phyloP scores from a whole-genome alignment of 2,888 invertebrate genomes.

The Listrodromus nycthemerus region DNA sequence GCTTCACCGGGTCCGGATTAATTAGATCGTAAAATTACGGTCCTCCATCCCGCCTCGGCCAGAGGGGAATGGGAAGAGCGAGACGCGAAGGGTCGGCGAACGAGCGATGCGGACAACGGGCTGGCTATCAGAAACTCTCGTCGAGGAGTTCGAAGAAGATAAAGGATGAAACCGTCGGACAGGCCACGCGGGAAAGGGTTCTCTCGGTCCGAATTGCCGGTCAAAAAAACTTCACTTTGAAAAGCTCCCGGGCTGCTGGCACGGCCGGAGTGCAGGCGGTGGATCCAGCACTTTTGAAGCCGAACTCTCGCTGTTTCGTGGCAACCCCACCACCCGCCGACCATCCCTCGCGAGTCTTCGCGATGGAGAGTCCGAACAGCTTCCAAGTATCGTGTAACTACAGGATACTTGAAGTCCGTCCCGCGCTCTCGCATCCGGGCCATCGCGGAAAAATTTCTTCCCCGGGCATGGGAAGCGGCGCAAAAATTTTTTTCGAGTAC shows the following conservation, averaged over 20 bases:
- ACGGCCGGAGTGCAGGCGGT: conserved; percentile 27
- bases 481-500: conserved; percentile 63
- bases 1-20: conserved; percentile 48
- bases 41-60: conserved; percentile 16
- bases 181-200: conserved; percentile 31
- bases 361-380: conserved; percentile 66
- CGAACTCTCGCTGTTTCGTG: conserved; percentile 53
- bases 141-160: conserved; percentile 61
- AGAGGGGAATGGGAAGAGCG: conserved; percentile 20
- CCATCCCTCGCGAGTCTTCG: conserved; percentile 53
- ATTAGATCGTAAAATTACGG: conserved; percentile 61
- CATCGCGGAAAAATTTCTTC: conserved; percentile 52
- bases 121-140: conserved; percentile 19
- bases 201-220: conserved; percentile 65
- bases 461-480: conserved; percentile 20
- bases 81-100: conserved; percentile 1
- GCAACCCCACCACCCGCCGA: conserved; percentile 36
- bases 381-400: conserved; percentile 77
- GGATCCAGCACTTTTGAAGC: conserved; percentile 62
- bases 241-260: conserved; percentile 55
- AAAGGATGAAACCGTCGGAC: conserved; percentile 52
- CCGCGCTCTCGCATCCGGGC: conserved; percentile 40
- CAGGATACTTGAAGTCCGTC: conserved; percentile 68
- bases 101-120: neutral
- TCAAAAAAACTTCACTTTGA: conserved; percentile 73